A percentile compares a stretch with the other conserved stretches of the same genome.
Evolutionary conservation across 2,797 vertebrate genomes (phyloP).

Genomic region (Cynodonichthys magdalenae): DNA sequence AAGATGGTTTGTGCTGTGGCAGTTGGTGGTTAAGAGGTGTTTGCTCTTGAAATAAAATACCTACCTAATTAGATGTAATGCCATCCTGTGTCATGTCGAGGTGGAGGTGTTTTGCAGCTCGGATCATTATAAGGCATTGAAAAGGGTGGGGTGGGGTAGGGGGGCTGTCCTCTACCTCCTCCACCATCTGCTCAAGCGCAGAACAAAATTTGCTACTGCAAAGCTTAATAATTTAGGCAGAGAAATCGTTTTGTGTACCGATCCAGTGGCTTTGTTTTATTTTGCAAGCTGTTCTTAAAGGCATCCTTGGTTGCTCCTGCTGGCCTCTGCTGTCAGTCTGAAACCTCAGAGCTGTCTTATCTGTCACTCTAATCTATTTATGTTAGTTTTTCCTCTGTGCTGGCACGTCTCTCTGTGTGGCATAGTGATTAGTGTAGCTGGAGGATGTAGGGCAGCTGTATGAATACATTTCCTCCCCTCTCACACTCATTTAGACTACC

Average conservation of each 20-base stretch:
- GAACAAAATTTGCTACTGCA: slow-evolving; percentile 53
- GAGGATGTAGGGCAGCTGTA: slow-evolving; percentile 72
- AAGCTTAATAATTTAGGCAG: slow-evolving; percentile 74
- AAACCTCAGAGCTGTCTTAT: slow-evolving; percentile 66
- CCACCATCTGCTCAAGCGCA: slow-evolving; percentile 64
- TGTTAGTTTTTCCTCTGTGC: slow-evolving; percentile 59
- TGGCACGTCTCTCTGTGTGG: slow-evolving; percentile 65
- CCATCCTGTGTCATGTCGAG: slow-evolving; percentile 64
- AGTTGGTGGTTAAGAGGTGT: slow-evolving; percentile 46
- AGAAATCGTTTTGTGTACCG: slow-evolving; percentile 68
- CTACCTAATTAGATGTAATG: slow-evolving; percentile 77
- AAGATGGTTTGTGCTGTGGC: slow-evolving; percentile 21
- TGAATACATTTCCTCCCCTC: slow-evolving; percentile 71
- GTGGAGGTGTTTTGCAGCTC: slow-evolving; percentile 67
- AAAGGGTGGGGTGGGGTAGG: slow-evolving; percentile 48
- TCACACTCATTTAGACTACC: slow-evolving; percentile 59
- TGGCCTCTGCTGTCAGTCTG: slow-evolving; percentile 51
- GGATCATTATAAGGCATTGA: slow-evolving; percentile 63
- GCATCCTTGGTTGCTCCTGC: slow-evolving; percentile 49
- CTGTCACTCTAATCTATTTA: slow-evolving; percentile 71
- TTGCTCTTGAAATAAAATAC: slow-evolving; percentile 70
- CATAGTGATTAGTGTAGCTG: slow-evolving; percentile 69
- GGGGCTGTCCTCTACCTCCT: slow-evolving; percentile 47
- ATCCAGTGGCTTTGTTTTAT: slow-evolving; percentile 65
- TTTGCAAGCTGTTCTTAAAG: slow-evolving; percentile 48